Evolutionary conservation across 2,113 vertebrate species (phyloP).

Genomic region (Ceyx melanurus): DNA sequence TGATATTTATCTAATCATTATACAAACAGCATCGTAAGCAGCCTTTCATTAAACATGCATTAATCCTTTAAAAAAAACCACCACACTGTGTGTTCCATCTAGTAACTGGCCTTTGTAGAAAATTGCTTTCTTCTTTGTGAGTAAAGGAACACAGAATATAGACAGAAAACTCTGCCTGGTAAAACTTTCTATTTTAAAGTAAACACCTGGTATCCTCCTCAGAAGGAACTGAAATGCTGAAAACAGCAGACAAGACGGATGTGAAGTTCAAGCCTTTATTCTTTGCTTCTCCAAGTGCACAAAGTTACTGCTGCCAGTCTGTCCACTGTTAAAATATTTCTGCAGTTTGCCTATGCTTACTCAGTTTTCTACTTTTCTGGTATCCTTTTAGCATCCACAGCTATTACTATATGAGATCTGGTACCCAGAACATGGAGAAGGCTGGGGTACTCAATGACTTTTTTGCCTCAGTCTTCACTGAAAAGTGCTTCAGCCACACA

Average conservation of each 20-base stretch:
- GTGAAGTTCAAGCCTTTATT: neutral
- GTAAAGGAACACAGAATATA: neutral
- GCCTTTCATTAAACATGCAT: neutral
- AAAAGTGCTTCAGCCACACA: neutral
- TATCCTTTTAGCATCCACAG: neutral
- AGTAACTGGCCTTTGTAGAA: neutral
- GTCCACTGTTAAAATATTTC: neutral
- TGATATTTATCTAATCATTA: neutral
- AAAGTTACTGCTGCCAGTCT: neutral
- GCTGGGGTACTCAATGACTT: neutral
- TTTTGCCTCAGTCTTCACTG: neutral
- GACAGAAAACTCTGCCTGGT: neutral
- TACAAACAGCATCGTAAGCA: neutral
- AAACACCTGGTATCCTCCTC: constrained; percentile 32
- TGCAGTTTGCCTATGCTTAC: neutral
- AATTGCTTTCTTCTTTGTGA: neutral
- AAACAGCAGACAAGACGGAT: neutral
- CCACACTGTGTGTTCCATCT: neutral
- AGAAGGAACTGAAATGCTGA: neutral
- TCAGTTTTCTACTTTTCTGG: neutral
- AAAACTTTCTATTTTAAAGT: constrained; percentile 6
- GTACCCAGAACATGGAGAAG: neutral
- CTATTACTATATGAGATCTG: neutral
- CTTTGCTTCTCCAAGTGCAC: neutral
- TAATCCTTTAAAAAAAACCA: neutral